These are phyloP conservation scores for Lepas anatifera DNA, from an alignment of 2,888 invertebrate species.

Conservation along the genomic window DNA sequence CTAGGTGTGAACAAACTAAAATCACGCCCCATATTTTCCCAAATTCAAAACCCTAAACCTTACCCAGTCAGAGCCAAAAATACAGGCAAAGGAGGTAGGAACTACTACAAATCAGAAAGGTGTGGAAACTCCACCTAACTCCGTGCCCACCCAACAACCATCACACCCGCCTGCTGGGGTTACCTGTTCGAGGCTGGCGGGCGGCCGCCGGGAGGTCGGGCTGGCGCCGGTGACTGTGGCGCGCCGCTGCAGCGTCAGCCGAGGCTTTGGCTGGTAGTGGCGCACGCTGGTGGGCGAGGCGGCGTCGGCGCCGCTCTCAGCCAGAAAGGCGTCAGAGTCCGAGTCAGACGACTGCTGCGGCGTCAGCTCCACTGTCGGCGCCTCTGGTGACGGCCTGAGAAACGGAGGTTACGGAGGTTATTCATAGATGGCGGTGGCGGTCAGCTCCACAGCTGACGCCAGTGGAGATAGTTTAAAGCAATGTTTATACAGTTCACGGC, in stretches of 20 bases:
- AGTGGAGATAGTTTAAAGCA: too few species aligned
- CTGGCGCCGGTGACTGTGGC: constrained; percentile 78
- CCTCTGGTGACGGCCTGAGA: background rate
- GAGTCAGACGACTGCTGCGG: constrained; percentile 28
- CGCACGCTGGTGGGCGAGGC: constrained; percentile 37
- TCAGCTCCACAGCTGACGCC: too few species aligned
- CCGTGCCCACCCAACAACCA: too few species aligned
- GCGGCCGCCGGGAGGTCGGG: constrained; percentile 42
- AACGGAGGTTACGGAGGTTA: background rate
- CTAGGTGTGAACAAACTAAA: too few species aligned
- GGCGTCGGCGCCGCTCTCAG: constrained; percentile 30
- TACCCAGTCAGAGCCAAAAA: too few species aligned
- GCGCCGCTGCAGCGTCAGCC: constrained; percentile 60
- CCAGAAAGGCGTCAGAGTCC: constrained; percentile 36
- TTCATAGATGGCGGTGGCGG: background rate
- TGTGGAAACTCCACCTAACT: too few species aligned
- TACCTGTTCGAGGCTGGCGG: constrained; percentile 55
- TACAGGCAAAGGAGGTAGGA: too few species aligned
- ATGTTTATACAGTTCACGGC: too few species aligned
- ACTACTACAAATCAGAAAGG: too few species aligned
- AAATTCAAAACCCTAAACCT: too few species aligned
- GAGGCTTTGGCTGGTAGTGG: constrained; percentile 61
- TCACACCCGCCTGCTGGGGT: constrained; percentile 22
- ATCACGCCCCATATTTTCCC: too few species aligned
- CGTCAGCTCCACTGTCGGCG: constrained; percentile 11